Base-by-base conservation (phyloP, 2,797 vertebrate species). In the Miichthys miiuy region DNA sequence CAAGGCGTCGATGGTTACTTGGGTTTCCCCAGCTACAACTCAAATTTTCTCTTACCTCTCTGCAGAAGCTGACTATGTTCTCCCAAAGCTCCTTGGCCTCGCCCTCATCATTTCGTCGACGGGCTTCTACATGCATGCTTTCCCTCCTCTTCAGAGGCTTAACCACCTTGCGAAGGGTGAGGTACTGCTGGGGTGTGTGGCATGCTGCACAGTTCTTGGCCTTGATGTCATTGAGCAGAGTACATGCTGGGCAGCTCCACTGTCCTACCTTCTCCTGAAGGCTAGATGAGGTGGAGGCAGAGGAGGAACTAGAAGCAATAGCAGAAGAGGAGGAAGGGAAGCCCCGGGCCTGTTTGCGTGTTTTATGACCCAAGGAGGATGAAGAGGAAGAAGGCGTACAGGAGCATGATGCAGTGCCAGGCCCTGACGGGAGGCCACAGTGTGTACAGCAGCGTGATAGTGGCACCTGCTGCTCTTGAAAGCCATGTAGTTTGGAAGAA, bases 31-130 rank as follows among this genome's bases (percentile, higher is more conserved):
- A 60, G 44, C 56, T 12, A 72, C 18, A 23, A 16, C n/a, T 2
- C 47, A 2, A 27, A 25, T n/a, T 55, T 38, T 47, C 23, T 77
- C 97, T 94, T 92, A 99, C 98, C 97, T 99, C 97, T 89, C 95
- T 94, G 91, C 98, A 99, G 92, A 99, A 99, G 91, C 94, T 96
- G 88, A 99, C 97, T 0, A 99, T 99, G 90, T 99, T 98, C 81
- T 99, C 98, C 98, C 95, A 97, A 11, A 99, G 96, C 41, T 98
- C 98, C 87, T 98, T 99, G 93, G 98, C 98, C 85, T 98, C 97
- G 0, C 98, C 98, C 86, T 99, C 98, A 0, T 99, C 98, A 0
- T 96, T 98, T 75, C 97, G 96, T 17, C 98, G 93, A 12, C 97
- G 95, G 66, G 97, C 97, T 83, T 99, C 98, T 51, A 97, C 98